phyloP scores from a whole-genome alignment of 1,140 invertebrate genomes.

The Panagrolaimus sp. region DNA sequence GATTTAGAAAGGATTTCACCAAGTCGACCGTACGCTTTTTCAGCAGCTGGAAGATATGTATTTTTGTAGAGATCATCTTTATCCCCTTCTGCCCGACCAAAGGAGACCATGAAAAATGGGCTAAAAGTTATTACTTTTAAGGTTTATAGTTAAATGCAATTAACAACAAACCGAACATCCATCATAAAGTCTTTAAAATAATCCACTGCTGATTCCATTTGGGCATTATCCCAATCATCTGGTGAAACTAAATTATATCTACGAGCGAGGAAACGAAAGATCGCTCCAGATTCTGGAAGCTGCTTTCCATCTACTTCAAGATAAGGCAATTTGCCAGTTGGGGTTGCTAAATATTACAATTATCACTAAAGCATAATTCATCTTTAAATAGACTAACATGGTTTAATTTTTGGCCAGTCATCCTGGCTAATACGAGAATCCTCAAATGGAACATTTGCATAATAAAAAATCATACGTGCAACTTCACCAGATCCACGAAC shows the following conservation, averaged over 20 bases:
- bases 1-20: neutral
- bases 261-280: neutral
- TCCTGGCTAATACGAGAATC: conserved; percentile 42
- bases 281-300: neutral
- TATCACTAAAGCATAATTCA: neutral
- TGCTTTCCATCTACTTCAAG: neutral
- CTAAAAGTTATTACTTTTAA: neutral
- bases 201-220: neutral
- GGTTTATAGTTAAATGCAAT: no score
- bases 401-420: conserved; percentile 46
- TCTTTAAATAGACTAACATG: neutral
- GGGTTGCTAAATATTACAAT: neutral
- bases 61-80: neutral
- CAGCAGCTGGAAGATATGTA: neutral
- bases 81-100: neutral
- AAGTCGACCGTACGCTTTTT: neutral
- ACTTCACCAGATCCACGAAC: conserved; percentile 44
- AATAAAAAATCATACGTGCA: conserved; percentile 42
- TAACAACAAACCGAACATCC: neutral
- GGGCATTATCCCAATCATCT: neutral
- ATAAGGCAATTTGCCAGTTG: neutral
- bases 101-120: neutral
- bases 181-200: neutral
- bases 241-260: neutral
- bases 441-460: conserved; percentile 43